Evolutionary conservation across 2,113 vertebrate species (phyloP).

Genomic region (Pelecanus crispus): DNA sequence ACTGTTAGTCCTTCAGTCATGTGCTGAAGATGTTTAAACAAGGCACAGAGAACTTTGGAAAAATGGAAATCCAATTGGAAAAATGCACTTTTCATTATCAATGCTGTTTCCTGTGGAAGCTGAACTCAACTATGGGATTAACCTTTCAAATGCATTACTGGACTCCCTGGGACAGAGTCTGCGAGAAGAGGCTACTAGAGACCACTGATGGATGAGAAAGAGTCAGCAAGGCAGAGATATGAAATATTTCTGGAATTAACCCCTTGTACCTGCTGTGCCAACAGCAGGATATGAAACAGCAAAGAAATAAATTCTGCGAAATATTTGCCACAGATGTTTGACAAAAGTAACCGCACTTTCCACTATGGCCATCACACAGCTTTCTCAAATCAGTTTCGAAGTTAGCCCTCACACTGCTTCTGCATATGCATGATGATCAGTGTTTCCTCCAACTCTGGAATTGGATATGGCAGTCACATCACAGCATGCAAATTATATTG

Average conservation of each 20-base stretch:
- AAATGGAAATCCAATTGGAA: neutral
- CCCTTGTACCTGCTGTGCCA: neutral
- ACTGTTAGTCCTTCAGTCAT: neutral
- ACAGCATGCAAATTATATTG: neutral
- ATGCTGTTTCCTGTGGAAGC: neutral
- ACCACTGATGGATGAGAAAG: neutral
- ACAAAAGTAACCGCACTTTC: neutral
- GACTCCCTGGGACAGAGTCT: neutral
- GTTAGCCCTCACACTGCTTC: neutral
- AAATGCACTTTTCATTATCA: neutral
- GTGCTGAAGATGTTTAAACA: neutral
- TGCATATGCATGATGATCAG: neutral
- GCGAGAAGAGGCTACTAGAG: neutral
- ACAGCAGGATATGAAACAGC: neutral
- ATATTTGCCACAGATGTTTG: neutral
- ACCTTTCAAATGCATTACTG: neutral
- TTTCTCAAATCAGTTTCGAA: neutral
- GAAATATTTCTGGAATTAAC: neutral
- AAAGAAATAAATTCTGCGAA: neutral
- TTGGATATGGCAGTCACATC: neutral
- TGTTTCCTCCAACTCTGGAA: neutral
- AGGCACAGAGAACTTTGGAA: neutral
- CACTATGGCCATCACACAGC: neutral
- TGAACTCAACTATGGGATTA: neutral
- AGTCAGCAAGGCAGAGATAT: neutral